Base-by-base conservation (phyloP, 23 tunicate species). In the Diplosoma virens region DNA sequence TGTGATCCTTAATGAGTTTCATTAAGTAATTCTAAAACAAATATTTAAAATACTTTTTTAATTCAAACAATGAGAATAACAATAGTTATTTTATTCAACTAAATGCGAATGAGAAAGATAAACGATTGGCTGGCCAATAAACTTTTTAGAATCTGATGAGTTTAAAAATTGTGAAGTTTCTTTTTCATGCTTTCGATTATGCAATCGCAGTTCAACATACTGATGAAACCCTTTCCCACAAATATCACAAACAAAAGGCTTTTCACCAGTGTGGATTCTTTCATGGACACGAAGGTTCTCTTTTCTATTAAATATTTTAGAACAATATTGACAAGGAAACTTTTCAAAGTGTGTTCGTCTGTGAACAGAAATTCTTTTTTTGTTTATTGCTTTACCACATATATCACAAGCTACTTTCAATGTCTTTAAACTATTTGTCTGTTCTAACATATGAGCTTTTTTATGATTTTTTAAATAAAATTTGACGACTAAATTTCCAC, bases 231-330 rank as follows among this genome's bases (percentile, higher is more conserved):
- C 80, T 64, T 82, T 82, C 4, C 87, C 87, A 27, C 87, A 82
- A 59, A 82, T 63, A 47, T 82, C 87, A 34, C 87, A 82, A 33
- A 82, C 79, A 30, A 47, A 82, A 9, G 80, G 87, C 41, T 82
- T 82, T 41, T 73, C 87, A 32, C 87, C 87, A 64, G 79, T 82
- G 75, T 82, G 87, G 18, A 82, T 82, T n/a, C 87, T 66, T 34
- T 36, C 27, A 56, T 82, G 87, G 0, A 82, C 87, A 3, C 33
- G 34, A 4, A 82, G 61, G 34, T 82, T 82, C 32, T 74, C 80
- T 63, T 75, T 74, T 3, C 87, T 33, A 35, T 74, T 82, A 34
- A 82, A 82, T 22, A 73, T 75, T 63, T 75, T 82, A 24, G 33
- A n/a, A 75, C 87, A 82, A 25, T 75, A 60, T 23, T 71, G 75